Evolutionary conservation across 2,113 vertebrate species (phyloP).

Genomic region (Megaptera novaeangliae): DNA sequence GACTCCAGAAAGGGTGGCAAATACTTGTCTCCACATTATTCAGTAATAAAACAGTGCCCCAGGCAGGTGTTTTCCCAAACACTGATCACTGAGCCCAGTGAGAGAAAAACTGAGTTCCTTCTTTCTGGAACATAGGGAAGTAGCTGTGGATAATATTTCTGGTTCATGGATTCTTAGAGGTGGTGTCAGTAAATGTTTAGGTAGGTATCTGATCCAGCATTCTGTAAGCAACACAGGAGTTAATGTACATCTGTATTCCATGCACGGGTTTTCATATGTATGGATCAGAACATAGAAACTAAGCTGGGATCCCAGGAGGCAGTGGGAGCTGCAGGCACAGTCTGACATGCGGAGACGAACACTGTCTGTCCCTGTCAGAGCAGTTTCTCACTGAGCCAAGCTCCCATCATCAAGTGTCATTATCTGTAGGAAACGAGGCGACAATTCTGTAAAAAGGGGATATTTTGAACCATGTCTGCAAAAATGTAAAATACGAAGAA

Average conservation of each 20-base stretch:
- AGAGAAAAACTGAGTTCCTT: not conserved
- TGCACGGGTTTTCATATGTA: not conserved
- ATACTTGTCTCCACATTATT: not conserved
- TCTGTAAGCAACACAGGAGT: not conserved
- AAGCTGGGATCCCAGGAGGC: not conserved
- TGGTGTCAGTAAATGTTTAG: not conserved
- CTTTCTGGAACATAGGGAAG: not conserved
- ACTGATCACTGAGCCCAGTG: not conserved
- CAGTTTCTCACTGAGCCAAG: not conserved
- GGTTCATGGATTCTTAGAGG: not conserved
- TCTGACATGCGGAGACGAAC: not conserved
- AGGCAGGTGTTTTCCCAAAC: not conserved
- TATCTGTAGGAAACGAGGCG: not conserved
- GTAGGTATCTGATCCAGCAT: not conserved
- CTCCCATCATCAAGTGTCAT: constrained; percentile 6
- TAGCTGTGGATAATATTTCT: not conserved
- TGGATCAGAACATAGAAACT: constrained; percentile 2
- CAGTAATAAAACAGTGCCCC: not conserved
- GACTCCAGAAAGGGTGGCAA: not conserved
- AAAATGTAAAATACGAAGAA: not conserved
- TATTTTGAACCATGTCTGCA: not conserved
- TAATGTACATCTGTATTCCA: not conserved
- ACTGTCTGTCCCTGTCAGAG: not conserved
- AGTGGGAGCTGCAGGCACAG: not conserved
- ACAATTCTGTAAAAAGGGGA: not conserved